Evolutionary conservation across 2,113 vertebrate genomes (phyloP), one percentile per base, ranked within the genome.

Genomic region (Salvelinus alpinus): DNA sequence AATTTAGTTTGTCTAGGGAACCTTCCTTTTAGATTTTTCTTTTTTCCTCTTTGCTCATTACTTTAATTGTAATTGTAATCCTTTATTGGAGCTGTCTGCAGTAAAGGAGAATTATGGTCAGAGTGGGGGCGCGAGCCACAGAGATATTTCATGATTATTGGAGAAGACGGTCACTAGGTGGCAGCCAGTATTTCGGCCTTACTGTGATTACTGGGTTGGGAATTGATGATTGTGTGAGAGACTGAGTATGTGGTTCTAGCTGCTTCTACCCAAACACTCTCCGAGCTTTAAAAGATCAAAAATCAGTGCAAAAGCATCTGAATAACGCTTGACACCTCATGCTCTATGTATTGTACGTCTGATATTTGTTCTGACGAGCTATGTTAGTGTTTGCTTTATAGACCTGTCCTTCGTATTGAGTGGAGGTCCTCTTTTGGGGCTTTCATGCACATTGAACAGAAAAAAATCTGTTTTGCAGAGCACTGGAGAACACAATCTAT

Each of bases 31-130:
- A 85, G 83, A 89, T 90, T 91, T 90, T 90, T 86, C 71, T 90
- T 92, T 85, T 88, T 89, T 91, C 82, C 86, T 89, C 88, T 93
- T 92, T 92, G 92, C 88, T 94, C 90, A 92, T 94, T 93, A 91
- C 92, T 93, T 93, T 93, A 92, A 94, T 93, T 93, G 91, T 92
- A 92, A 94, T 93, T 93, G 91, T 92, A 90, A 90, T 92, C 90
- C 92, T 93, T 94, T 94, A 94, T 92, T 94, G 89, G 90, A 88
- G 90, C 87, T 87, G 91, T 89, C 91, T 87, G 92, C 92, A 92
- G 90, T 92, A 92, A 94, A 93, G 86, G 88, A 92, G 91, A 93
- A 86, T 94, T 94, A 94, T 91, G 86, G 86, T 87, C 82, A 82
- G 84, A 82, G 83, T 85, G 91, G 92, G 92, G 91, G 85, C 90